Evolutionary conservation across 2,888 invertebrate genomes (phyloP).

Genomic region (Mesochorus sp.): DNA sequence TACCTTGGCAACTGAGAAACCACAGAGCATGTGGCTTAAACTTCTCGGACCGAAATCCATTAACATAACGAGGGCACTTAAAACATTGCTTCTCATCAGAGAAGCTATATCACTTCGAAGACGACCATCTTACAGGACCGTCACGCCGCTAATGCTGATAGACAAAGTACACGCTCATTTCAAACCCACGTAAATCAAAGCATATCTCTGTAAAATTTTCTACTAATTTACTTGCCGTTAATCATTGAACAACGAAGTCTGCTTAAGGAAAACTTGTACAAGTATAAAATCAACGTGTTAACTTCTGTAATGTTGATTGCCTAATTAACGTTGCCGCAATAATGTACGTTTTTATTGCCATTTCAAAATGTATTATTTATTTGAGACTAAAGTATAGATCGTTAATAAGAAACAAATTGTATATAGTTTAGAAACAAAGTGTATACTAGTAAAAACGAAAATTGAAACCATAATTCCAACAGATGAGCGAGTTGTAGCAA

Average conservation of each 20-base stretch:
- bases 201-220: not conserved
- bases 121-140: slow-evolving; percentile 8
- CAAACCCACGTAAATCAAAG: not conserved
- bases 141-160: not conserved
- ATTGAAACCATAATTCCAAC: slow-evolving; percentile 4
- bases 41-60: slow-evolving; percentile 69
- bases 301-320: too few species aligned
- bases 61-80: slow-evolving; percentile 67
- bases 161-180: not conserved
- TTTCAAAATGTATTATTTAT: slow-evolving; percentile 5
- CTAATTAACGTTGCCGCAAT: too few species aligned
- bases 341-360: not conserved
- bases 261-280: too few species aligned
- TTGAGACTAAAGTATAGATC: too few species aligned
- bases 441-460: slow-evolving; percentile 19
- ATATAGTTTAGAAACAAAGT: too few species aligned
- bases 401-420: not conserved
- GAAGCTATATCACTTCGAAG: slow-evolving; percentile 13
- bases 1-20: slow-evolving; percentile 46
- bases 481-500: slow-evolving; percentile 7
- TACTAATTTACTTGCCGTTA: not conserved
- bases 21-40: slow-evolving; percentile 62
- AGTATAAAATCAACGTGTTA: too few species aligned
- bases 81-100: slow-evolving; percentile 44
- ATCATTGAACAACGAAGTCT: too few species aligned